Percentiles rank a stretch among this genome's conserved stretches.
Evolutionary conservation across 2,888 invertebrate genomes (phyloP).

Genomic region (Osmoderma eremita): DNA sequence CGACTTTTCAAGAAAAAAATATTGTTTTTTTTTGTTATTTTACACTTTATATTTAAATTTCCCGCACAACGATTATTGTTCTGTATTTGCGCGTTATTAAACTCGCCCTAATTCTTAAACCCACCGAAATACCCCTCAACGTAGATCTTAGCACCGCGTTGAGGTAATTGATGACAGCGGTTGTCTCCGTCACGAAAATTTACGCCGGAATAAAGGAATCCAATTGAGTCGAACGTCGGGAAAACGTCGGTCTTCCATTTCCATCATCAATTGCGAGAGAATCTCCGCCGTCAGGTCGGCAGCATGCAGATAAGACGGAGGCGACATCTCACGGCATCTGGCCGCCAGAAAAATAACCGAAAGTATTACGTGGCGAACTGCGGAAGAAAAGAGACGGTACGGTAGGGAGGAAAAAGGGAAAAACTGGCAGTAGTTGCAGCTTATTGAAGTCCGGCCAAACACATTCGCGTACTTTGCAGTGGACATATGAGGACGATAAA

Average conservation of each 20-base stretch:
- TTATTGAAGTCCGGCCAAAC: conserved; percentile 31
- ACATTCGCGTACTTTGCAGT: conserved; percentile 16
- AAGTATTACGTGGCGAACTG: conserved; percentile 11
- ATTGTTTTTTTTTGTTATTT: no score
- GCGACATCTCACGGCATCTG: conserved; percentile 26
- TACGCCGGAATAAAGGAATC: conserved; percentile 32
- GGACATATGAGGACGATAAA: conserved; percentile 15
- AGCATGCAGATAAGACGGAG: conserved; percentile 29
- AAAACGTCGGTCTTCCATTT: conserved; percentile 28
- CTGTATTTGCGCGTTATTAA: no score
- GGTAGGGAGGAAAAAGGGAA: not conserved
- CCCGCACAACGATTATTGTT: no score
- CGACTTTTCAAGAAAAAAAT: no score
- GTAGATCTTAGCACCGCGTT: not conserved
- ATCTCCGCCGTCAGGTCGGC: not conserved
- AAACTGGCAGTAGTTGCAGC: conserved; percentile 11
- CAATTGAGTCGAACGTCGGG: conserved; percentile 32
- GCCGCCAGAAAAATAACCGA: conserved; percentile 14
- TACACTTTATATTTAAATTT: no score
- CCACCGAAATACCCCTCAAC: no score
- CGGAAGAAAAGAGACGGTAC: not conserved
- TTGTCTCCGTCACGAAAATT: conserved; percentile 15
- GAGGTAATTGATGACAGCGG: conserved; percentile 28
- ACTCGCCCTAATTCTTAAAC: no score
- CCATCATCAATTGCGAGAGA: conserved; percentile 34